A percentile compares a stretch with the other conserved stretches of the same genome.
These are phyloP conservation scores for Podotricha telesiphe DNA, from an alignment of 2,888 invertebrate species.

Conservation along the genomic window DNA sequence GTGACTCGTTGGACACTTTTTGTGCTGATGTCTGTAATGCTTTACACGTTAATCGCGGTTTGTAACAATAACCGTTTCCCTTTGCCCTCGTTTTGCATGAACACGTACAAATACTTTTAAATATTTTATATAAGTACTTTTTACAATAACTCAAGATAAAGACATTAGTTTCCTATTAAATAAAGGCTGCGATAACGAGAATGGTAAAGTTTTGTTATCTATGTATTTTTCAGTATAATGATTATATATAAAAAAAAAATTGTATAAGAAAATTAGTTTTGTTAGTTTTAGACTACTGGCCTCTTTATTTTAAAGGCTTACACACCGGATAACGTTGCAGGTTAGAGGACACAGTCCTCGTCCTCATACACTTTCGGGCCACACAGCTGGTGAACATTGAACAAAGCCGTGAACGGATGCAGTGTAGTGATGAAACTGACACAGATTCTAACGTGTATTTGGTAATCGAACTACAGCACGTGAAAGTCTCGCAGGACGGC, in stretches of 20 bases:
- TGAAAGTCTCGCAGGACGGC: conserved; percentile 81
- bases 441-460: conserved; percentile 83
- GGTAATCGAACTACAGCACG: conserved; percentile 81
- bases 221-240: too few species aligned
- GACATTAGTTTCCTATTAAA: background rate
- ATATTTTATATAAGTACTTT: conserved; percentile 19
- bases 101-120: conserved; percentile 33
- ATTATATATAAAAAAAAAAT: too few species aligned
- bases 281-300: background rate
- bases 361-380: conserved; percentile 46
- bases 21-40: conserved; percentile 63
- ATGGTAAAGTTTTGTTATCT: too few species aligned
- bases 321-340: conserved; percentile 25
- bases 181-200: too few species aligned
- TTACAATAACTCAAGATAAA: background rate
- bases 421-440: conserved; percentile 81
- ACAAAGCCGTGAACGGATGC: conserved; percentile 55
- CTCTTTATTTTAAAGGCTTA: background rate
- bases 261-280: background rate
- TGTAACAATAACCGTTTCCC: conserved; percentile 52
- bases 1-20: conserved; percentile 77
- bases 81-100: conserved; percentile 45
- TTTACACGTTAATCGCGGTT: conserved; percentile 56
- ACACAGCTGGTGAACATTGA: conserved; percentile 49
- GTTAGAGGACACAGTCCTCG: conserved; percentile 46